Evolutionary conservation across 2,797 vertebrate genomes (phyloP).

Genomic region (Pangasius sanitwongsei): DNA sequence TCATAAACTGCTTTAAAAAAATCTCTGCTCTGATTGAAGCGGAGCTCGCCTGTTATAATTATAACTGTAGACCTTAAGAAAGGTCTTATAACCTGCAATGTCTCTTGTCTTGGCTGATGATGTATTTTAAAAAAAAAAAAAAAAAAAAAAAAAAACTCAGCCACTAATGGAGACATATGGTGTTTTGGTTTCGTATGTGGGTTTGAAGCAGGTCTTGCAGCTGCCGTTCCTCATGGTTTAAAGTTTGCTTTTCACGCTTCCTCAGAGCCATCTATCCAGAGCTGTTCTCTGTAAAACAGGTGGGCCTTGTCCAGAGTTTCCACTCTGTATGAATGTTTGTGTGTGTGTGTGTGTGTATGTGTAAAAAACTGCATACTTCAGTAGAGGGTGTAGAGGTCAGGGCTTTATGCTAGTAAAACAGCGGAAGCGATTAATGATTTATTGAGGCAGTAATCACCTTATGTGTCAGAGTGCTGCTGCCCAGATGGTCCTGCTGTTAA

Average conservation of each 20-base stretch:
- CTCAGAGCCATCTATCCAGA: neutral
- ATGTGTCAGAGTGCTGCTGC: constrained; percentile 42
- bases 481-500: constrained; percentile 59
- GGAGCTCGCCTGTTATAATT: neutral
- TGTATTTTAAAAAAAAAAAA: neutral
- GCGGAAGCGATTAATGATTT: constrained; percentile 58
- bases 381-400: constrained; percentile 17
- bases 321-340: constrained; percentile 15
- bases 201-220: constrained; percentile 23
- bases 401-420: constrained; percentile 40
- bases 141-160: neutral
- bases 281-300: constrained; percentile 16
- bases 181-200: constrained; percentile 34
- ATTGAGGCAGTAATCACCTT: constrained; percentile 58
- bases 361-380: constrained; percentile 23
- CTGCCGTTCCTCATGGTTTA: constrained; percentile 30
- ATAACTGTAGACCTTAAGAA: neutral
- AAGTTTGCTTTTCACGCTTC: constrained; percentile 35
- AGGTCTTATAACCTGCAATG: neutral
- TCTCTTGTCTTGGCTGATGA: neutral
- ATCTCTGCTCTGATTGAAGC: neutral
- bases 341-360: constrained; percentile 17
- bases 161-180: constrained; percentile 28
- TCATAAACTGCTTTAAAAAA: neutral
- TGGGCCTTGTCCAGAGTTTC: constrained; percentile 7